Base-by-base conservation (phyloP, 1,140 invertebrate species). In the Heliconius hewitsoni region DNA sequence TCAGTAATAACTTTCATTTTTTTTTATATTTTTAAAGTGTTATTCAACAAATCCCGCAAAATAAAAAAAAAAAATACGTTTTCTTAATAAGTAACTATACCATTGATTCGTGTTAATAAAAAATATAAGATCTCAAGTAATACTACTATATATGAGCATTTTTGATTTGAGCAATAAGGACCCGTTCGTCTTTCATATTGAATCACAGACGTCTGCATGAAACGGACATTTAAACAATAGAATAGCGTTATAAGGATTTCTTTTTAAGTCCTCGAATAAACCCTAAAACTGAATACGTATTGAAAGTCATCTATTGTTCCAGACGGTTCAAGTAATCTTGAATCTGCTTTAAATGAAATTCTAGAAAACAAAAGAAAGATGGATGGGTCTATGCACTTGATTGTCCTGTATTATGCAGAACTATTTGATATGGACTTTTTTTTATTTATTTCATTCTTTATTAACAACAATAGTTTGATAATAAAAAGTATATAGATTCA, bases 261-360 rank as follows among this genome's bases (percentile, higher is more conserved):
- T 78, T 74, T 78, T 74, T 57, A 73, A 78, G 77, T 77, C 72
- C 73, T 78, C 77, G 72, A 78, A 74, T 78, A 74, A 74, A 78
- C 77, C 73, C 77, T 74, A 78, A 73, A 78, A 73, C 57, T 78
- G 73, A 78, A 78, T 78, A 78, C 77, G 52, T 78, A 78, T 78
- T 77, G 76, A 66, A 77, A 77, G 76, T 70, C 72, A 74, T 42
- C 77, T 74, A 78, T 78, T 78, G 77, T 78, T 72, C 73, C 72
- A 60, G 77, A 77, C 66, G 70, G 46, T 71, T 77, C 76, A 77
- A 71, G 76, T 77, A 74, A 78, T 78, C 77, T 78, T 78, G 72
- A 78, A 74, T 74, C 77, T 78, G 77, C 72, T 66, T 78, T 60
- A 78, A 78, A 78, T 78, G 77, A 78, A 74, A 74, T 74, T 78